These are phyloP conservation scores for Ctenopoma multispine DNA, from an alignment of 2,797 vertebrate species.

Conservation along the genomic window DNA sequence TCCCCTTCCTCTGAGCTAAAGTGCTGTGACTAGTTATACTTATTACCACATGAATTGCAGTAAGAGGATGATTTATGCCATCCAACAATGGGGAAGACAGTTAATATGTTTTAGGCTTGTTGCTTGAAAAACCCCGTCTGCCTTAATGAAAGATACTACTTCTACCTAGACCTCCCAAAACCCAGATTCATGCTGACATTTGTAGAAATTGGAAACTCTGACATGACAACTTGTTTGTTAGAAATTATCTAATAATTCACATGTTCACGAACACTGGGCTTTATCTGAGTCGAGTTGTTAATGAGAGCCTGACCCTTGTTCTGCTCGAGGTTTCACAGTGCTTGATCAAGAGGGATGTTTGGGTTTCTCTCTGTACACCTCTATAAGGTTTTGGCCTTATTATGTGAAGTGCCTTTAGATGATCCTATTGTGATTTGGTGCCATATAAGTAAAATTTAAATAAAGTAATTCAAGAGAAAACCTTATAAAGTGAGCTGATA, in stretches of 20 bases:
- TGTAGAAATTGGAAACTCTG: neutral
- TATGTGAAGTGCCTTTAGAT: no score
- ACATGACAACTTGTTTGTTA: neutral
- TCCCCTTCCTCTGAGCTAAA: constrained; percentile 30
- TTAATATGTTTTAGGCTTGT: constrained; percentile 44
- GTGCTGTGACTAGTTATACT: constrained; percentile 45
- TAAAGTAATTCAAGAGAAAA: no score
- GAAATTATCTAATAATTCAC: neutral
- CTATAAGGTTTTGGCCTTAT: no score
- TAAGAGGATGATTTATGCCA: constrained; percentile 15
- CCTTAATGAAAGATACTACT: constrained; percentile 7
- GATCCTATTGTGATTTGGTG: no score
- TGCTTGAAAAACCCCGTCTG: constrained; percentile 40
- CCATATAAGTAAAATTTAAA: no score
- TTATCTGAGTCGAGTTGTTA: neutral
- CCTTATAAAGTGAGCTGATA: no score
- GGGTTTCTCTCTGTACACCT: no score
- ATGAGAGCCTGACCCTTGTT: no score
- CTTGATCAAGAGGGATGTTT: no score
- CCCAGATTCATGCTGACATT: constrained; percentile 21
- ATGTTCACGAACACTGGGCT: neutral
- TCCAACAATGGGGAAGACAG: constrained; percentile 38
- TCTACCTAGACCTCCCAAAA: neutral
- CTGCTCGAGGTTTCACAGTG: no score
- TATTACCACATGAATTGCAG: constrained; percentile 59